phyloP scores from a whole-genome alignment of 2,888 invertebrate genomes.

The Amiota communis region DNA sequence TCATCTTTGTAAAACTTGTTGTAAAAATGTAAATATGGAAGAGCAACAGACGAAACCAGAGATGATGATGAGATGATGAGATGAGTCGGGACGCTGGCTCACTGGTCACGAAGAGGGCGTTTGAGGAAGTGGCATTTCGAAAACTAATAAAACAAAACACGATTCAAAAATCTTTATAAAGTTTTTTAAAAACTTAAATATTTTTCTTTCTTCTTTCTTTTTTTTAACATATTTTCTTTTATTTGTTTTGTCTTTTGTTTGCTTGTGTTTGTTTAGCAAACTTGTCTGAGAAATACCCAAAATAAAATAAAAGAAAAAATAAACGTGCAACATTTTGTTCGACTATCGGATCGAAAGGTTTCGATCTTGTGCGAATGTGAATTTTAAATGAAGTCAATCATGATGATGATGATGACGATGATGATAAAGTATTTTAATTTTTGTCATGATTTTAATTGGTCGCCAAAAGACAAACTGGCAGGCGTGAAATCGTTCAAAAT shows the following conservation, averaged over 20 bases:
- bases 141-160: background rate
- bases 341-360: background rate
- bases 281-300: background rate
- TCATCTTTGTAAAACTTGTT: background rate
- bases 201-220: background rate
- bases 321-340: constrained; percentile 19
- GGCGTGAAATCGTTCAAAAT: too few relatives aligned
- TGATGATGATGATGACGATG: too few relatives aligned
- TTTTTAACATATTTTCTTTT: background rate
- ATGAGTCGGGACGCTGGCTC: too few relatives aligned
- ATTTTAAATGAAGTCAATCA: constrained; percentile 8
- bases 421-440: constrained; percentile 12
- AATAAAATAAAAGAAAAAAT: background rate
- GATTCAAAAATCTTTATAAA: constrained; percentile 4
- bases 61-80: too few relatives aligned
- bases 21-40: constrained; percentile 9
- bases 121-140: background rate
- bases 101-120: too few relatives aligned
- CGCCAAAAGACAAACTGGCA: background rate
- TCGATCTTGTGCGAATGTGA: constrained; percentile 12
- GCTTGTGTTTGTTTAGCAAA: background rate
- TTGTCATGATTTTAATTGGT: constrained; percentile 6
- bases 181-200: background rate
- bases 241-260: background rate
- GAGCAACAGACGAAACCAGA: background rate